Percentiles rank a stretch among this genome's conserved stretches.
These are phyloP conservation scores for Balaenoptera acutorostrata DNA, from an alignment of 2,113 vertebrate genomes.

Conservation along the genomic window DNA sequence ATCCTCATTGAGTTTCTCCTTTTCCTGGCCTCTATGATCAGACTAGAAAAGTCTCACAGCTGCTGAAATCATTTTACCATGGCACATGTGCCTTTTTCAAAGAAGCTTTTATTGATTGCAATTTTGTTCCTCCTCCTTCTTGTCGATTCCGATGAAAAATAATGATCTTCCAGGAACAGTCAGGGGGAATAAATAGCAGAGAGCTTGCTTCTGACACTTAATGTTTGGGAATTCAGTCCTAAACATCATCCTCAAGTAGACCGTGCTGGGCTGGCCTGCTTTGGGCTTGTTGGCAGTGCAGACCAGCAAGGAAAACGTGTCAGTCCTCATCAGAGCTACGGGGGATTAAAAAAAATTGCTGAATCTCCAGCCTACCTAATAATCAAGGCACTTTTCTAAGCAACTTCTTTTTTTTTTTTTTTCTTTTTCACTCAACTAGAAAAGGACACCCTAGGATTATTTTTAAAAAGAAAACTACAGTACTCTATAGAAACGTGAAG, in stretches of 20 bases:
- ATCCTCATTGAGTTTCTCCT: neutral
- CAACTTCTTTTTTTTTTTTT: neutral
- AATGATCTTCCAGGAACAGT: conserved; percentile 63
- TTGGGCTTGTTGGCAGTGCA: neutral
- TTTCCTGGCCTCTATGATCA: neutral
- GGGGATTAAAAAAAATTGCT: neutral
- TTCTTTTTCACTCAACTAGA: neutral
- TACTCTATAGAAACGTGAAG: neutral
- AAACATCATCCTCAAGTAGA: neutral
- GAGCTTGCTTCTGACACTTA: conserved; percentile 31
- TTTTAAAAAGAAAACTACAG: neutral
- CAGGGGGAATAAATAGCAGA: conserved; percentile 47
- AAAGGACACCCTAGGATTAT: neutral
- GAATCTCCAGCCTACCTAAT: neutral
- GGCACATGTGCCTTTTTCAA: neutral
- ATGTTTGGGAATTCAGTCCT: conserved; percentile 26
- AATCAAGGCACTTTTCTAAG: neutral
- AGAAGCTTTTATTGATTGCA: conserved; percentile 61
- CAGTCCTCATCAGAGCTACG: neutral
- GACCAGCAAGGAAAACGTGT: neutral
- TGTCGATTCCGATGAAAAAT: conserved; percentile 62
- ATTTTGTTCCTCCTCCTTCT: conserved; percentile 43
- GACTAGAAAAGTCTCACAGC: neutral
- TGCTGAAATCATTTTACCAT: neutral
- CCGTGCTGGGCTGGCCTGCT: neutral